Evolutionary conservation across 2,113 vertebrate genomes (phyloP).

Genomic region (Sinosuthora webbiana): DNA sequence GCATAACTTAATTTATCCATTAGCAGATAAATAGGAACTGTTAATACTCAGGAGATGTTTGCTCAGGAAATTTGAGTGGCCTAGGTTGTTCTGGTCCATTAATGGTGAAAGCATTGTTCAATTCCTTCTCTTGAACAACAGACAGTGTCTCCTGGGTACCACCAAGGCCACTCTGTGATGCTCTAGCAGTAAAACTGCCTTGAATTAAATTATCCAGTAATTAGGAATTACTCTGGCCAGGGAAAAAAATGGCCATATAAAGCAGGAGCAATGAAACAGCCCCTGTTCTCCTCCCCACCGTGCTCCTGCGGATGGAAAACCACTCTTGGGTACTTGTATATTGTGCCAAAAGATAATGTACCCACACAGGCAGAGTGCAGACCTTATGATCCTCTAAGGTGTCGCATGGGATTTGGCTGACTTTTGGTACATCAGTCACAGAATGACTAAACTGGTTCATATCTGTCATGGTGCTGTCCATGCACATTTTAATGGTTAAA

Average conservation of each 20-base stretch:
- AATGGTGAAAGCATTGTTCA: neutral
- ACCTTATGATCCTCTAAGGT: neutral
- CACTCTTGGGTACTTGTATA: neutral
- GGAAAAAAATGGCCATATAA: neutral
- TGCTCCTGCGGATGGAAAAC: neutral
- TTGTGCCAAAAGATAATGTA: neutral
- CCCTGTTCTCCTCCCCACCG: neutral
- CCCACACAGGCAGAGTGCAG: neutral
- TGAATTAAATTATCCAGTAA: neutral
- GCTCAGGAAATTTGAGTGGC: neutral
- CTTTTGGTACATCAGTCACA: neutral
- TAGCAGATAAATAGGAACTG: neutral
- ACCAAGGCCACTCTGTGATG: neutral
- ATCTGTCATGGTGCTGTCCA: neutral
- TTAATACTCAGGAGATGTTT: neutral
- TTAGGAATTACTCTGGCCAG: neutral
- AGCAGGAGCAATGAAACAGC: neutral
- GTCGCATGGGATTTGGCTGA: neutral
- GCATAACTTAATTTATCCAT: constrained; percentile 17
- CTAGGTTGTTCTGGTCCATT: neutral
- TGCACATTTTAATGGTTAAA: neutral
- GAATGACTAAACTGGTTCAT: neutral
- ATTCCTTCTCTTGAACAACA: neutral
- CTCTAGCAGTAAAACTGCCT: neutral
- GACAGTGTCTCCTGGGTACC: neutral